phyloP scores from a whole-genome alignment of 2,797 vertebrate genomes.

The Monodelphis domestica region DNA sequence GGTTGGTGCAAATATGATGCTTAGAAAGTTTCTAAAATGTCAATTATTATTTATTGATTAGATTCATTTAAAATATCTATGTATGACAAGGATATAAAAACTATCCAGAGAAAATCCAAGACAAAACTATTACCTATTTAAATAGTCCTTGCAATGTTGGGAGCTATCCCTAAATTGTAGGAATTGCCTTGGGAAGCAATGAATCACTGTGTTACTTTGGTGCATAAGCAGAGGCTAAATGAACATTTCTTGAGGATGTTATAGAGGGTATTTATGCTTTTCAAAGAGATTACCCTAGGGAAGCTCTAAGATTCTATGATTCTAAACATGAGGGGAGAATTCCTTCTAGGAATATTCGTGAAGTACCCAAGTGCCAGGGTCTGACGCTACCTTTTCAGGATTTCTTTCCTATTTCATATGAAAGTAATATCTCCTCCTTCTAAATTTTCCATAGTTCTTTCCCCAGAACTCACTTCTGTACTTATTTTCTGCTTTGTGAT shows the following conservation, averaged over 20 bases:
- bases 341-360: background rate
- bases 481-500: background rate
- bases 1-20: accelerated
- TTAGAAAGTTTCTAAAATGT: background rate
- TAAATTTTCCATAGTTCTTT: background rate
- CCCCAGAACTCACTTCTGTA: background rate
- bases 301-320: background rate
- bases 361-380: background rate
- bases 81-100: background rate
- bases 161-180: background rate
- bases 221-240: background rate
- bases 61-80: background rate
- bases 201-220: background rate
- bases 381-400: background rate
- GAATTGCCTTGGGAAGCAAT: background rate
- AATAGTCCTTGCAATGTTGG: background rate
- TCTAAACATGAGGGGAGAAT: background rate
- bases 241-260: background rate
- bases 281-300: background rate
- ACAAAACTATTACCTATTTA: background rate
- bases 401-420: background rate
- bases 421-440: background rate
- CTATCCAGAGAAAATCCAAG: background rate
- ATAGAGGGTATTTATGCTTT: background rate
- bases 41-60: background rate